A percentile compares a stretch with the other conserved stretches of the same genome.
Evolutionary conservation across 2,113 vertebrate genomes (phyloP).

Genomic region (Pelodiscus sinensis): DNA sequence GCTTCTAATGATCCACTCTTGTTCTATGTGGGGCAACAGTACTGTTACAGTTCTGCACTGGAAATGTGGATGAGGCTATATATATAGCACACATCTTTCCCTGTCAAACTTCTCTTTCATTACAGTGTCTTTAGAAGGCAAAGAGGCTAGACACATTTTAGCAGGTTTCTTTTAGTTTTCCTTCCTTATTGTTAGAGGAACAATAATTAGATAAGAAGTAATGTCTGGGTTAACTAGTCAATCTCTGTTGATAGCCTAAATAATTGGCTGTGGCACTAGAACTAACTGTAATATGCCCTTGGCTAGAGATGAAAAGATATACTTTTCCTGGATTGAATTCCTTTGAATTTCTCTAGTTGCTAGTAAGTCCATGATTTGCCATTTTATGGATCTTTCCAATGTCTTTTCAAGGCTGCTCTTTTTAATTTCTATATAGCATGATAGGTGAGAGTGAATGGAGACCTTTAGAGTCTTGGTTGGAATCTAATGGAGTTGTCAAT

Average conservation of each 20-base stretch:
- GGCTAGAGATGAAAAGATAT: not conserved
- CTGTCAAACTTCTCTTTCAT: not conserved
- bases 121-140: not conserved
- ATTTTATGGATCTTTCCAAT: not conserved
- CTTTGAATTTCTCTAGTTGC: not conserved
- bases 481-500: not conserved
- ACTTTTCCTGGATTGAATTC: not conserved
- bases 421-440: not conserved
- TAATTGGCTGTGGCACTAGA: not conserved
- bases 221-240: not conserved
- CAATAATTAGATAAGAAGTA: not conserved
- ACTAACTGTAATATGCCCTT: not conserved
- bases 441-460: not conserved
- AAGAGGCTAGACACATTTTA: not conserved
- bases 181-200: accelerated
- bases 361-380: accelerated
- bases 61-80: not conserved
- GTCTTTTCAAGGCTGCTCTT: not conserved
- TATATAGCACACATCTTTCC: not conserved
- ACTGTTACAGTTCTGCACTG: not conserved
- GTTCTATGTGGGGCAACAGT: not conserved
- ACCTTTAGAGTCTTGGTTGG: not conserved
- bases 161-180: not conserved
- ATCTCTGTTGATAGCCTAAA: not conserved
- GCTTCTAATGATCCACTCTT: not conserved